Evolutionary conservation across 2,888 invertebrate species (phyloP).

Genomic region (Morpho helenor): DNA sequence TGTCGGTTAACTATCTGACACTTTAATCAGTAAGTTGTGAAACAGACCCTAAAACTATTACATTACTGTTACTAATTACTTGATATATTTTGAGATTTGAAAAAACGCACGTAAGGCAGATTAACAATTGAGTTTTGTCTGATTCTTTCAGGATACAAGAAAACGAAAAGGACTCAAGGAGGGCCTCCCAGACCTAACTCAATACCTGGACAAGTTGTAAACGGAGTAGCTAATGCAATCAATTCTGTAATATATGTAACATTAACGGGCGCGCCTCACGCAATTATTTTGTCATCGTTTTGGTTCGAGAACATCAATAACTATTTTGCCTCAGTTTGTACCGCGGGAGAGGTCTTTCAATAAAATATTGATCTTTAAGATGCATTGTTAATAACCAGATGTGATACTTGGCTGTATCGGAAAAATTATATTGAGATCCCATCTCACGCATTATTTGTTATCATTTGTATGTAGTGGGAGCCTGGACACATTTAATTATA

Average conservation of each 20-base stretch:
- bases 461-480: constrained; percentile 44
- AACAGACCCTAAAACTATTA: too few relatives aligned
- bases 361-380: constrained; percentile 56
- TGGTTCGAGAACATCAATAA: constrained; percentile 33
- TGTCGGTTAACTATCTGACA: too few relatives aligned
- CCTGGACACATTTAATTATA: constrained; percentile 60
- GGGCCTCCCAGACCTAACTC: constrained; percentile 95
- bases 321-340: constrained; percentile 9
- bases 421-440: constrained; percentile 33
- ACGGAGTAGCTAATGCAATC: constrained; percentile 68
- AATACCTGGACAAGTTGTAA: constrained; percentile 99
- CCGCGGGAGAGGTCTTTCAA: constrained; percentile 32
- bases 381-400: constrained; percentile 48
- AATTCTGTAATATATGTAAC: constrained; percentile 72
- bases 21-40: too few relatives aligned
- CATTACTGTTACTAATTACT: too few relatives aligned
- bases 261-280: constrained; percentile 60
- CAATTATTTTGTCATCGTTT: constrained; percentile 43
- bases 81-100: too few relatives aligned
- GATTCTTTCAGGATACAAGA: constrained; percentile 87
- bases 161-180: constrained; percentile 99
- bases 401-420: constrained; percentile 45
- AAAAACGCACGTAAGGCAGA: too few relatives aligned
- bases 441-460: constrained; percentile 38
- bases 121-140: background rate